Conservation (phyloP, 2,113 vertebrate genomes). For the Haemorhous mexicanus region DNA sequence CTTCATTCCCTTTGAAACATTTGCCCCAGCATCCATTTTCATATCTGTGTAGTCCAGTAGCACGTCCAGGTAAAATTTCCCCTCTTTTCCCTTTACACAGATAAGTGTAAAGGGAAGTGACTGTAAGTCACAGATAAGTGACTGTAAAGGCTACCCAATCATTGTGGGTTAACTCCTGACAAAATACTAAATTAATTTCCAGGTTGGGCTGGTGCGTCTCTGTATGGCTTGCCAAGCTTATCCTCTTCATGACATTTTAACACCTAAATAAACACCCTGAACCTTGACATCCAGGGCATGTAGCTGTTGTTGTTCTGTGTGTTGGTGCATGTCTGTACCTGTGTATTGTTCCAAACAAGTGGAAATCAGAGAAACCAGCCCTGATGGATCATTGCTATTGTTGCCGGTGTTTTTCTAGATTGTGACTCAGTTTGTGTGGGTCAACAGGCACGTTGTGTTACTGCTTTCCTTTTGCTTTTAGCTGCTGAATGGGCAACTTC, state of each 20-base stretch:
- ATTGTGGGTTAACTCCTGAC: background rate
- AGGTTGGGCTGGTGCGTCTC: background rate
- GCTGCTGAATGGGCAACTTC: constrained; percentile 71
- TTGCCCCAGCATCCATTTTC: background rate
- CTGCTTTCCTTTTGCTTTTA: constrained; percentile 68
- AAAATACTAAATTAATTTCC: background rate
- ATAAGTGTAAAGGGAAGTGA: too few relatives aligned
- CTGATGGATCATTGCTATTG: constrained; percentile 62
- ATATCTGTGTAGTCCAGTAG: background rate
- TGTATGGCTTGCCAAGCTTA: rapidly evolving
- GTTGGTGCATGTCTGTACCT: background rate
- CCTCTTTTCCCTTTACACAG: background rate
- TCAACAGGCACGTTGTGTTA: constrained; percentile 68
- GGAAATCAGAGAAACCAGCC: constrained; percentile 1
- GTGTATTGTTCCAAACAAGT: constrained; percentile 17
- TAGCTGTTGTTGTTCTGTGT: background rate
- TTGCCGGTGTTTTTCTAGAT: constrained; percentile 75
- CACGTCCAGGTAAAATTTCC: background rate
- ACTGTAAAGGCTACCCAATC: background rate
- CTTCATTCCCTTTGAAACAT: background rate
- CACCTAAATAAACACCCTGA: background rate
- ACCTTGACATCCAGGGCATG: background rate
- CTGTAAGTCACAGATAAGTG: rapidly evolving
- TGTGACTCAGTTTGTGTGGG: constrained; percentile 70
- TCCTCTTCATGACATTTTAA: background rate